Base-by-base conservation (phyloP, 1,140 invertebrate species). In the Nymphalis io region DNA sequence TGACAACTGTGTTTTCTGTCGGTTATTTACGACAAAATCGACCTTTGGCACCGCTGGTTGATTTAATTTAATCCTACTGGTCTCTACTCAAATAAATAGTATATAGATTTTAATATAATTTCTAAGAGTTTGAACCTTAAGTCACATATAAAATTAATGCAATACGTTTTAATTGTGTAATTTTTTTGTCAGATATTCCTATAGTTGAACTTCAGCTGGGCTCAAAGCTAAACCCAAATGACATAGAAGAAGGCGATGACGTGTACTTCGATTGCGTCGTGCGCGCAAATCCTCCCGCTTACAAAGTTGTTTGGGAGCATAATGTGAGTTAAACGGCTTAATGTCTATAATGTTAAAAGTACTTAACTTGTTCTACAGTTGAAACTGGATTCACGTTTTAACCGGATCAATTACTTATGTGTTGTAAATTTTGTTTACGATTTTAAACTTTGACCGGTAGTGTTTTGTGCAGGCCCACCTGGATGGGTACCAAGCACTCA, bases 241-340 rank as follows among this genome's bases (percentile, higher is more conserved):
- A 96, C 85, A 97, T 97, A 76, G 96, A 96, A 88, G 96, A 96
- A 92, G 96, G 96, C 20, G 96, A 97, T 78, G 96, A 97, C 79
- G 96, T 97, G 11, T 97, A 97, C 89, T 97, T 97, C 80, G 96
- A 97, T 82, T 97, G 96, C 86, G 94, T 95, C 82, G 96, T 97
- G 48, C 93, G 93, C 66, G 95, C 96, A 27, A 96, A 97, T 92
- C 96, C 96, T 3, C 94, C 94, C 58, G 95, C 95, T 85, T 94
- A 95, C 70, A 95, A 95, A 88, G 94, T 97, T 68, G 94, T 95
- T 18, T 97, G 96, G 96, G 93, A 95, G 72, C 95, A 96, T 84
- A 94, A 96, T 77, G 95, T 95, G 89, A 94, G 95, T 94, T 78
- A 42, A 75, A 71, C 74, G 64, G 48, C 67, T 72, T 60, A 73